phyloP scores from a whole-genome alignment of 2,888 invertebrate species.

The Caenorhabditis angaria region DNA sequence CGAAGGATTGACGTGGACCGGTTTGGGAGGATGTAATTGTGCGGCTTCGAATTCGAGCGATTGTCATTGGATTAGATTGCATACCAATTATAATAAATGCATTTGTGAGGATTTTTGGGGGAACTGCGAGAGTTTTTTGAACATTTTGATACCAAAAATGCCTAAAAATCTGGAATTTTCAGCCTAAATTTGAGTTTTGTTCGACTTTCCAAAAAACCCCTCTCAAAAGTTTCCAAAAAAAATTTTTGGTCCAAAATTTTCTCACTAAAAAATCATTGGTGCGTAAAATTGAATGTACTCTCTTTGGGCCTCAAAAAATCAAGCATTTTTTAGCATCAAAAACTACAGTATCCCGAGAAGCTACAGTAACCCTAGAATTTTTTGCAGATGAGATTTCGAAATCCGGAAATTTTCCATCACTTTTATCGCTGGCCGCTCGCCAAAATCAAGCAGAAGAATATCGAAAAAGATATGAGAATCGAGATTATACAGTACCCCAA shows the following conservation, averaged over 20 bases:
- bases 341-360: conserved; percentile 3
- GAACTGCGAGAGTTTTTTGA: neutral
- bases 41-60: conserved; percentile 60
- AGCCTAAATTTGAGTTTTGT: neutral
- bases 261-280: neutral
- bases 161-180: too few relatives aligned
- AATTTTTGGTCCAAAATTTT: neutral
- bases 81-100: conserved; percentile 72
- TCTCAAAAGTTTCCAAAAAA: neutral
- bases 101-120: conserved; percentile 61
- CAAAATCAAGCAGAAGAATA: conserved; percentile 26
- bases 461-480: conserved; percentile 27
- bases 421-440: conserved; percentile 17
- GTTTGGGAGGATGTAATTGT: conserved; percentile 68
- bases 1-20: conserved; percentile 71
- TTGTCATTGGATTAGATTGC: conserved; percentile 72
- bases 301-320: too few relatives aligned
- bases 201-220: neutral
- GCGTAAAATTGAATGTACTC: too few relatives aligned
- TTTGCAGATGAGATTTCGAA: conserved; percentile 54
- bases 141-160: too few relatives aligned
- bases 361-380: too few relatives aligned
- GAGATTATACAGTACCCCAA: conserved; percentile 11
- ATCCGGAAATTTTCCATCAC: conserved; percentile 44
- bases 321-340: neutral